Percentiles rank a stretch among this genome's conserved stretches.
These are phyloP conservation scores for Ascaphus truei DNA, from an alignment of 2,113 vertebrate genomes.

Conservation along the genomic window DNA sequence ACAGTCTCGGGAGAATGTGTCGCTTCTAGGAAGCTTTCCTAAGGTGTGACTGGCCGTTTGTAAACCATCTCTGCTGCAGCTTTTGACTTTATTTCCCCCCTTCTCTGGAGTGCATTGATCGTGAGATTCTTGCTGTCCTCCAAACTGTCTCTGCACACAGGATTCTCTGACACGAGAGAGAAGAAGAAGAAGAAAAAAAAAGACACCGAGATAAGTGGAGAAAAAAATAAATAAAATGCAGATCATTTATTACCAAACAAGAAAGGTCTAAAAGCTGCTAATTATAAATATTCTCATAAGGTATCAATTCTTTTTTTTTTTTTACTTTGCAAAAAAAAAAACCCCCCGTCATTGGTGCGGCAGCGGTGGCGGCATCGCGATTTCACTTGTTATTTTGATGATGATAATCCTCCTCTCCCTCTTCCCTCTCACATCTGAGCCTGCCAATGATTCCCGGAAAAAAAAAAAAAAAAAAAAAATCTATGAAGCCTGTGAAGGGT, in stretches of 20 bases:
- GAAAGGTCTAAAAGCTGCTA: neutral
- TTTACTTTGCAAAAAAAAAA: neutral
- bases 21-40: neutral
- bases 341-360: neutral
- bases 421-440: conserved; percentile 31
- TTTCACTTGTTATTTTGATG: conserved; percentile 29
- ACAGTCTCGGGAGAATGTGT: no score
- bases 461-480: conserved; percentile 51
- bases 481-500: conserved; percentile 63
- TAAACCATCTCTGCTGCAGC: neutral
- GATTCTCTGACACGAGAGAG: neutral
- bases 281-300: neutral
- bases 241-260: neutral
- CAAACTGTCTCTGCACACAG: neutral
- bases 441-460: conserved; percentile 48
- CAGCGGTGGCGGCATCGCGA: neutral
- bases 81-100: conserved; percentile 18
- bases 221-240: neutral
- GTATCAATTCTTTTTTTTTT: neutral
- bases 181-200: neutral
- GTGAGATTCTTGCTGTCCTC: neutral
- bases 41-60: neutral
- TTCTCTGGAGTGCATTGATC: conserved; percentile 17
- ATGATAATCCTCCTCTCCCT: neutral
- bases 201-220: neutral